Conservation (phyloP, 2,797 vertebrate species). For the Sebastolobus altivelis region DNA sequence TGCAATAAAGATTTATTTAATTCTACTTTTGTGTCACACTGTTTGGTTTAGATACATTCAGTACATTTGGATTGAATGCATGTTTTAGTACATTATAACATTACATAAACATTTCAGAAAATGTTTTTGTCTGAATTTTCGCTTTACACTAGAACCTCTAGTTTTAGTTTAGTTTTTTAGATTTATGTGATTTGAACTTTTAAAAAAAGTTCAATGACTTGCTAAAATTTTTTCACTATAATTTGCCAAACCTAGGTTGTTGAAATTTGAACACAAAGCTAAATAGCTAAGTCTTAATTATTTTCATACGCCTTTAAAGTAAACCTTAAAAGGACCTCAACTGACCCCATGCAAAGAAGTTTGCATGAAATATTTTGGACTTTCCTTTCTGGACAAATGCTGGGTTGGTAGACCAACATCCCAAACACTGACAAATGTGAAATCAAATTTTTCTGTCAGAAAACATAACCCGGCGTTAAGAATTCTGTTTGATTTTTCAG, state of each 20-base stretch:
- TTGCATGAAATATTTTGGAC: neutral
- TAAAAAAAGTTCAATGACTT: neutral
- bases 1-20: conserved; percentile 84
- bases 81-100: neutral
- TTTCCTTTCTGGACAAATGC: neutral
- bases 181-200: neutral
- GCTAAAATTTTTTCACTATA: neutral
- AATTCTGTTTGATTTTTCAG: conserved; percentile 18
- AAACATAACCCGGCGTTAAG: neutral
- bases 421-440: neutral
- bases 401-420: neutral
- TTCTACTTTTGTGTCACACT: conserved; percentile 33
- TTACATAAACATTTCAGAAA: neutral
- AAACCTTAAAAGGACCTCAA: neutral
- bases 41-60: conserved; percentile 8
- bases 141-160: neutral
- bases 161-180: no score
- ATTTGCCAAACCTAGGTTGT: neutral
- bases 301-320: neutral
- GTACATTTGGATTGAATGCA: neutral
- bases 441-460: neutral
- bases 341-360: neutral
- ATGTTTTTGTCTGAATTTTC: neutral
- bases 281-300: neutral
- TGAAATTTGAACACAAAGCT: neutral